A percentile compares a stretch with the other conserved stretches of the same genome.
Evolutionary conservation across 2,888 invertebrate species (phyloP).

Genomic region (Ethmia dodecea): DNA sequence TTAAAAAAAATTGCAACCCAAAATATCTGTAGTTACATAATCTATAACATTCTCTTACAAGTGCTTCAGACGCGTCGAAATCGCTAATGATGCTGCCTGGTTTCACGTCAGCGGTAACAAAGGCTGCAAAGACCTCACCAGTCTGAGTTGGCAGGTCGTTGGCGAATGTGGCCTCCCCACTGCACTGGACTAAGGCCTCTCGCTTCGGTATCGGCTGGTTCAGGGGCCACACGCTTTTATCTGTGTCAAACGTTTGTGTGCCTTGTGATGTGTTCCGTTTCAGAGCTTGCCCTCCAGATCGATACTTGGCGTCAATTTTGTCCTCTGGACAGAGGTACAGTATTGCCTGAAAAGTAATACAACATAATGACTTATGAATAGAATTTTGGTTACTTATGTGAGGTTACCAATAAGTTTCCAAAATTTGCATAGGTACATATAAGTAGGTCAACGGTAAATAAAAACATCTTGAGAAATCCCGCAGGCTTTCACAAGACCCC

Average conservation of each 20-base stretch:
- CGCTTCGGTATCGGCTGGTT: conserved; percentile 80
- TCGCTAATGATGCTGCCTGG: conserved; percentile 40
- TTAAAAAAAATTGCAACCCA: background rate
- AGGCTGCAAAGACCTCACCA: conserved; percentile 77
- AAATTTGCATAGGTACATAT: background rate
- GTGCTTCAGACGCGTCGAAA: conserved; percentile 71
- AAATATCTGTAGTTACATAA: background rate
- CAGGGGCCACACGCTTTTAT: conserved; percentile 79
- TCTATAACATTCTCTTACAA: conserved; percentile 7
- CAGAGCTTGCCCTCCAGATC: conserved; percentile 69
- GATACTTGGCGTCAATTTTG: conserved; percentile 44
- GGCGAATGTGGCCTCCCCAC: conserved; percentile 79
- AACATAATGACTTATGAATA: background rate
- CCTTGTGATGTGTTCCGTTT: conserved; percentile 69
- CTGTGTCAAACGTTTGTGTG: conserved; percentile 77
- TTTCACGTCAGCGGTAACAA: conserved; percentile 67
- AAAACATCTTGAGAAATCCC: background rate
- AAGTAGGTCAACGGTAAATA: background rate
- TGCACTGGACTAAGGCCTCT: conserved; percentile 54
- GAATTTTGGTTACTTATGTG: background rate
- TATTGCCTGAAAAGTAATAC: conserved; percentile 26
- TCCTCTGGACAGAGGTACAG: conserved; percentile 60
- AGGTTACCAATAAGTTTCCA: background rate
- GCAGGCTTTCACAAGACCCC: background rate
- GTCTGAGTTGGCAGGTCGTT: conserved; percentile 70